A percentile compares a stretch with the other conserved stretches of the same genome.
Conservation (phyloP, 2,113 vertebrate species). For the Lagopus leucura region DNA sequence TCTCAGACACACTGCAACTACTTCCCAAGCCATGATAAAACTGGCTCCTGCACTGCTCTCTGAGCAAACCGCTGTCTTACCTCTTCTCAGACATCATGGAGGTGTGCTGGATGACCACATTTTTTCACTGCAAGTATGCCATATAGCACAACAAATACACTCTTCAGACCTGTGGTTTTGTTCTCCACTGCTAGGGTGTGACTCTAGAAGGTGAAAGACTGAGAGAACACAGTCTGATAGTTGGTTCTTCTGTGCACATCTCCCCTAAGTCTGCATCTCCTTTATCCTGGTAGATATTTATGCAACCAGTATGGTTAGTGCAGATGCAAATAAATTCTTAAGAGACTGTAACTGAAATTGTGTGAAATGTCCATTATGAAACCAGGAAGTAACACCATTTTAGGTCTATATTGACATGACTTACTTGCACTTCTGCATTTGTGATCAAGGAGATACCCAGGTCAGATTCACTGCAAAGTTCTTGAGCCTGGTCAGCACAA, state of each 20-base stretch:
- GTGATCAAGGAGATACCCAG: background rate
- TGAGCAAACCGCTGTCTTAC: background rate
- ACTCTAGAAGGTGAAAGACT: background rate
- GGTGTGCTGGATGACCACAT: background rate
- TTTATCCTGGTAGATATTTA: background rate
- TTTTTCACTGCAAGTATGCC: background rate
- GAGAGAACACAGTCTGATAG: background rate
- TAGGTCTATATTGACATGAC: background rate
- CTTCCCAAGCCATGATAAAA: conserved; percentile 25
- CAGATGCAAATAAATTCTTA: background rate
- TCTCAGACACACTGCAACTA: background rate
- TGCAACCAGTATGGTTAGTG: background rate
- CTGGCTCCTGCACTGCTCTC: background rate
- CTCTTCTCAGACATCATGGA: background rate
- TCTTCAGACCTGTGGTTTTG: accelerated
- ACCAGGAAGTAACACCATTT: background rate
- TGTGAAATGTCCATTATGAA: background rate
- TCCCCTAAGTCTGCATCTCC: background rate
- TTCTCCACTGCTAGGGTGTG: accelerated
- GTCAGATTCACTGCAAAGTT: background rate
- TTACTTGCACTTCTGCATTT: background rate
- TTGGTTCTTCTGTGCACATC: background rate
- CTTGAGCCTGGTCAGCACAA: background rate
- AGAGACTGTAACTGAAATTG: background rate
- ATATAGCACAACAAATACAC: background rate